phyloP scores from a whole-genome alignment of 1,140 invertebrate genomes.

The Araneus ventricosus region DNA sequence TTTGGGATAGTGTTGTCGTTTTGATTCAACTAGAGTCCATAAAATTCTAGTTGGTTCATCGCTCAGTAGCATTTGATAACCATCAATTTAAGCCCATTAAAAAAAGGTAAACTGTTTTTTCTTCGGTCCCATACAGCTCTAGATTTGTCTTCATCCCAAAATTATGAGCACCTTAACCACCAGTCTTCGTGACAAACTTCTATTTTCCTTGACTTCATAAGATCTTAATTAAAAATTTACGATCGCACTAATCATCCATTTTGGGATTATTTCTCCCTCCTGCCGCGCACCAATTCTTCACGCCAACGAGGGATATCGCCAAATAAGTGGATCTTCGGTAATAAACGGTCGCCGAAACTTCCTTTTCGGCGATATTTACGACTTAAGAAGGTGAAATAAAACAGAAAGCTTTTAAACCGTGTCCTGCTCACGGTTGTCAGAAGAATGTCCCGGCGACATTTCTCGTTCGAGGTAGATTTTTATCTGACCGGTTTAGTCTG shows the following conservation, averaged over 20 bases:
- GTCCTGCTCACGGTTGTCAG: conserved; percentile 6
- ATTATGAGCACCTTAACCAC: no score
- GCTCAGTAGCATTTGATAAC: no score
- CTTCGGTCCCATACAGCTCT: no score
- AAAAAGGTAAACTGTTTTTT: no score
- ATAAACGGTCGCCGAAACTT: neutral
- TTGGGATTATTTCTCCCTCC: neutral
- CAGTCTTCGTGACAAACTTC: no score
- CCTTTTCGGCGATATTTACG: conserved; percentile 16
- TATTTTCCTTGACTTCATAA: no score
- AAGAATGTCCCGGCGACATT: neutral
- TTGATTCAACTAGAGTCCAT: no score
- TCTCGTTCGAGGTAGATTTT: neutral
- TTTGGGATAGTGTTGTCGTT: no score
- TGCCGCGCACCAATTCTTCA: neutral
- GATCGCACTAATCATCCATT: neutral
- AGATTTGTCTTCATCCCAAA: no score
- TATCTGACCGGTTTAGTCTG: conserved; percentile 5
- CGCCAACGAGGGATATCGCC: neutral
- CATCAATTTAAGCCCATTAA: no score
- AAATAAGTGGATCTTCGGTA: neutral
- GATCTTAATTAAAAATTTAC: neutral
- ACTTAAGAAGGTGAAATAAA: neutral
- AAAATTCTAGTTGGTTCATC: no score
- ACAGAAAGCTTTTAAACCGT: conserved; percentile 6